These are phyloP conservation scores for Eupithecia abbreviata DNA, from an alignment of 2,888 invertebrate species.

Conservation along the genomic window DNA sequence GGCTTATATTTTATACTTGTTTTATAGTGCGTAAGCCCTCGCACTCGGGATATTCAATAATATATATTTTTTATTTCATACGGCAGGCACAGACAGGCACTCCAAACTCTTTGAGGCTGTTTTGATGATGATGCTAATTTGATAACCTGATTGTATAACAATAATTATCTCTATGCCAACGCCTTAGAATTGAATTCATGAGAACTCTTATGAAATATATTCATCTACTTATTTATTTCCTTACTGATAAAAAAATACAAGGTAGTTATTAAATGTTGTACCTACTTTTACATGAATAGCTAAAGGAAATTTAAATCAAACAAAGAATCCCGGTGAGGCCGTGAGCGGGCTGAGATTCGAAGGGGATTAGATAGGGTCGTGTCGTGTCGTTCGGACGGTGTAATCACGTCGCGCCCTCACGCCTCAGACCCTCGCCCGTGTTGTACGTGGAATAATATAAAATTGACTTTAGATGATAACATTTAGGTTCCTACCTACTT, in stretches of 20 bases:
- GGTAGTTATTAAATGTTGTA: too few species aligned
- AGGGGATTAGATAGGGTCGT: constrained; percentile 24
- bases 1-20: background rate
- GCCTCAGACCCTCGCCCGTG: constrained; percentile 54
- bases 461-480: constrained; percentile 3
- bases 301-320: constrained; percentile 11
- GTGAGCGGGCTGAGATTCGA: background rate
- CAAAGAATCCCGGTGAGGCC: background rate
- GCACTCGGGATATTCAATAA: too few species aligned
- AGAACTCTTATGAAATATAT: too few species aligned
- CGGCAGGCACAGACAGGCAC: too few species aligned
- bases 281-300: too few species aligned
- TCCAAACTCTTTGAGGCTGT: background rate
- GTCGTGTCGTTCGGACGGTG: constrained; percentile 28
- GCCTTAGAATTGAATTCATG: too few species aligned
- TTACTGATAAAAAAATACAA: too few species aligned
- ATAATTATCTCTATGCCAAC: too few species aligned
- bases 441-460: constrained; percentile 43
- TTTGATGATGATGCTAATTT: background rate
- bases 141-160: background rate
- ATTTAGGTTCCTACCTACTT: constrained; percentile 38
- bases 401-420: constrained; percentile 77
- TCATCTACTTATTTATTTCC: too few species aligned
- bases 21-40: too few species aligned
- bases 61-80: too few species aligned